phyloP scores from a whole-genome alignment of 1,140 invertebrate genomes.

The Ips nitidus region DNA sequence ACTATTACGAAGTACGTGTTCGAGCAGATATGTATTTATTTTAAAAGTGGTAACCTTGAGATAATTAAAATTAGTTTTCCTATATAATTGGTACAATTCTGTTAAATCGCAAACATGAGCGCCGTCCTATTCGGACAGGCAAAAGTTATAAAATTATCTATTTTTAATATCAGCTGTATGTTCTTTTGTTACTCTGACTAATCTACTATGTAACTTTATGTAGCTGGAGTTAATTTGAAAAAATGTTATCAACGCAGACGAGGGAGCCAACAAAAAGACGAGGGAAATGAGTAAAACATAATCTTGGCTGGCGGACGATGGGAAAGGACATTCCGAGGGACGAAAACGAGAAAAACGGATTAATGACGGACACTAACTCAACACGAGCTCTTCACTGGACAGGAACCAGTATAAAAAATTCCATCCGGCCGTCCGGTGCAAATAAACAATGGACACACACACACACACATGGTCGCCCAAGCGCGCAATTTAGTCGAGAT shows the following conservation, averaged over 20 bases:
- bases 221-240: background rate
- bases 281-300: background rate
- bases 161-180: conserved; percentile 20
- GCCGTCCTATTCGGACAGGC: background rate
- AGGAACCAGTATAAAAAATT: conserved; percentile 41
- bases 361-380: conserved; percentile 20
- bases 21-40: background rate
- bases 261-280: background rate
- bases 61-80: conserved; percentile 1
- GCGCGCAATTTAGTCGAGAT: conserved; percentile 43
- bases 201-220: background rate
- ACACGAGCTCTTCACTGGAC: conserved; percentile 35
- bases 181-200: background rate
- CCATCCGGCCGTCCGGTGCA: conserved; percentile 42
- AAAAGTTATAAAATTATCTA: conserved; percentile 21
- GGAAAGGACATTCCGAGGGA: background rate
- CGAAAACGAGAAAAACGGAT: conserved; percentile 24
- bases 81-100: background rate
- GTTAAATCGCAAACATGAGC: background rate
- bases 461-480: conserved; percentile 44
- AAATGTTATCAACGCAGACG: background rate
- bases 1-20: background rate
- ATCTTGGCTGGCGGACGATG: background rate
- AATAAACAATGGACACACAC: conserved; percentile 42
- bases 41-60: conserved; percentile 1